Base-by-base conservation (phyloP, 1,140 invertebrate genomes). In the Drosophila miranda region DNA sequence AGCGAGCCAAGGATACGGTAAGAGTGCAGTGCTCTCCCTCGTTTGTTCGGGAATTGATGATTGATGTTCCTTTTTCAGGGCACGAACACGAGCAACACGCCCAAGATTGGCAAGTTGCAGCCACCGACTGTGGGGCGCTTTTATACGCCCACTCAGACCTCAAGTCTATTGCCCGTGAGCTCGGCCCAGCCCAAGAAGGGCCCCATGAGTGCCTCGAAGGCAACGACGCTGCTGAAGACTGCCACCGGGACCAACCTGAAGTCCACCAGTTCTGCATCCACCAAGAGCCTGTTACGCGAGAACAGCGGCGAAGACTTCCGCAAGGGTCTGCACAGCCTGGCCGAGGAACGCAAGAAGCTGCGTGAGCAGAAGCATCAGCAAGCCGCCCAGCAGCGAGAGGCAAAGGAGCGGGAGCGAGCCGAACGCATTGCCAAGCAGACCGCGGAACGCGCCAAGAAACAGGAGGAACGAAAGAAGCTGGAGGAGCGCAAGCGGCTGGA, bases 361-460 rank as follows among this genome's bases (percentile, higher is more conserved):
- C 90, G 93, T 1, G 92, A 94, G 64, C 92, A 93, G 54, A 94
- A 94, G 58, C 93, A 94, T 80, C 64, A 91, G 13, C 93, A 93
- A 60, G 94, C 92, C 8, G 93, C 92, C 55, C 90, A 93, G 61
- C 91, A 92, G n/a, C 91, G 93, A 9, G 93, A 94, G 64, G 92
- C 91, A 2, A 92, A 93, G 54, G 93, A 94, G 52, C 92, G 91
- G 45, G 93, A 81, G 91, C 91, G 82, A 57, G 92, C 72, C 34
- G 91, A 74, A 90, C 91, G 86, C 42, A 88, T 75, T 90, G 93
- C 88, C 77, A 93, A 92, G 89, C 80, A 93, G 58, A 93, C 92
- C 44, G 92, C 93, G 66, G 93, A 94, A 74, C 92, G 92, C 6
- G 92, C 91, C 6, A 81, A 92, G 34, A 92, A 93, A 53, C 92